Conservation (phyloP, 2,797 vertebrate genomes). For the Gymnodraco acuticeps region DNA sequence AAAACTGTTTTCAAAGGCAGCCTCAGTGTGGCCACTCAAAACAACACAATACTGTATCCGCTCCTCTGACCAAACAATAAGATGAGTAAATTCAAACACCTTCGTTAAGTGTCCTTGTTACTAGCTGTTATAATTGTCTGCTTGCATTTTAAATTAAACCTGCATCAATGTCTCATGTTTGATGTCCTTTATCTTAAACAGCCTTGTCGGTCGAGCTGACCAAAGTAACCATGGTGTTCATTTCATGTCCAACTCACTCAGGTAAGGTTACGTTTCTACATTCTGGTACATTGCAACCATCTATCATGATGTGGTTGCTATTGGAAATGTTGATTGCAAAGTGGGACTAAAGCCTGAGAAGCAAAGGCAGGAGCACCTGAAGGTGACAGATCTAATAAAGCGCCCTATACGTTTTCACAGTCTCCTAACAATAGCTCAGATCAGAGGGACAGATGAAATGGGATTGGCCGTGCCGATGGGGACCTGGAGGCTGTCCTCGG, state of each 20-base stretch:
- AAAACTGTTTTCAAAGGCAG: not conserved
- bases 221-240: slow-evolving; percentile 33
- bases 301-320: slow-evolving; percentile 67
- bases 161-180: not conserved
- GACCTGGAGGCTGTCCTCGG: slow-evolving; percentile 36
- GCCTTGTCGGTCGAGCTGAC: slow-evolving; percentile 12
- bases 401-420: slow-evolving; percentile 29
- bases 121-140: not conserved
- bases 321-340: slow-evolving; percentile 69
- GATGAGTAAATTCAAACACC: not conserved
- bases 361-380: slow-evolving; percentile 33
- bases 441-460: slow-evolving; percentile 52
- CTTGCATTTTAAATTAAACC: not conserved
- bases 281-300: slow-evolving; percentile 53
- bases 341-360: slow-evolving; percentile 63
- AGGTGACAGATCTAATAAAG: slow-evolving; percentile 65
- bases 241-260: slow-evolving; percentile 25
- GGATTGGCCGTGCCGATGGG: slow-evolving; percentile 46
- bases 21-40: not conserved
- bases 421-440: slow-evolving; percentile 38
- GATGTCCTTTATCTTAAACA: not conserved
- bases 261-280: slow-evolving; percentile 37
- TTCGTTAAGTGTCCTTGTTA: not conserved
- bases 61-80: not conserved
- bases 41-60: not conserved